These are phyloP conservation scores for Eumaeus atala DNA, from an alignment of 1,140 invertebrate genomes.

Conservation along the genomic window DNA sequence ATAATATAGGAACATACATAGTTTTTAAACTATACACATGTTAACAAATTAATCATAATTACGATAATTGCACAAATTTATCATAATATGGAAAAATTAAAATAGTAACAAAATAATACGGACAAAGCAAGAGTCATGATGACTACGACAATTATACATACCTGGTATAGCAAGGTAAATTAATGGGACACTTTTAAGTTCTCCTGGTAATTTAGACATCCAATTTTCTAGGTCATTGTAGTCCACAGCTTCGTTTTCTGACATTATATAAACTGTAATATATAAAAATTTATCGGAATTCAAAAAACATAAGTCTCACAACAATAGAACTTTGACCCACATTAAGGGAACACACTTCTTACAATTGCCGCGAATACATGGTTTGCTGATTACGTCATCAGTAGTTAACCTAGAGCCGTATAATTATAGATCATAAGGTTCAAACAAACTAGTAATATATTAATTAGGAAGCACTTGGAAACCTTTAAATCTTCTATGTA, in stretches of 20 bases:
- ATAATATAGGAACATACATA: too few species aligned
- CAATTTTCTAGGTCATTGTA: conserved; percentile 78
- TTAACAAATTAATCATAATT: too few species aligned
- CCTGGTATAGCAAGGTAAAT: conserved; percentile 85
- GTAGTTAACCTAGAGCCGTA: not conserved
- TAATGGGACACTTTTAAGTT: conserved; percentile 76
- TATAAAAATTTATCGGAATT: not conserved
- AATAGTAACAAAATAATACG: too few species aligned
- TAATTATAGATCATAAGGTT: not conserved
- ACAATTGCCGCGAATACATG: not conserved
- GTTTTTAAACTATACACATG: too few species aligned
- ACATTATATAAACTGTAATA: conserved; percentile 49
- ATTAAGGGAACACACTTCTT: not conserved
- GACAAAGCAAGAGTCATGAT: too few species aligned
- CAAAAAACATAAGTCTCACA: not conserved
- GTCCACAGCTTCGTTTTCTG: conserved; percentile 40
- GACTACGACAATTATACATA: conserved; percentile 45
- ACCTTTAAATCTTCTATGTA: not conserved
- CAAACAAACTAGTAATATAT: not conserved
- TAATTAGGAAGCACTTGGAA: not conserved
- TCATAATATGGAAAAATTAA: not conserved
- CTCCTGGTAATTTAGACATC: conserved; percentile 80
- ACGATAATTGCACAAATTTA: conserved; percentile 4
- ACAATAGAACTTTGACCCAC: not conserved
- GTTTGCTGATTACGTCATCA: not conserved